Evolutionary conservation across 2,797 vertebrate species (phyloP).

Genomic region (Epinephelus coioides): DNA sequence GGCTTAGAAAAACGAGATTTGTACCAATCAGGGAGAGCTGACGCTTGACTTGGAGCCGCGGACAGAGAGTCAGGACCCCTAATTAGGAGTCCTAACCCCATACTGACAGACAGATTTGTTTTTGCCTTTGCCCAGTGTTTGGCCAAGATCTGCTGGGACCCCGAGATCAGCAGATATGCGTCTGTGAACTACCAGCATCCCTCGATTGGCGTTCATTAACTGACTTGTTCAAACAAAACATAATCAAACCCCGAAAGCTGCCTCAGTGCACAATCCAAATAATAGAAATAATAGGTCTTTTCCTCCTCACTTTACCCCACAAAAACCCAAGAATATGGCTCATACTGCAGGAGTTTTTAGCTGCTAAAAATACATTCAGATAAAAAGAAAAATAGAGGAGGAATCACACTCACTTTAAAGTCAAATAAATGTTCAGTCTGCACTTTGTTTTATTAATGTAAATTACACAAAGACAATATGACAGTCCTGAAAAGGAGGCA

Average conservation of each 20-base stretch:
- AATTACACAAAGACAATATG: constrained; percentile 33
- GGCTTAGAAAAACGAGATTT: constrained; percentile 83
- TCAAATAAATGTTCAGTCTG: background rate
- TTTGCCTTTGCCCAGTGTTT: constrained; percentile 86
- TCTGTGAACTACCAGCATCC: constrained; percentile 83
- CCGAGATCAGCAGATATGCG: constrained; percentile 85
- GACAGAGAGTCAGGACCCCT: constrained; percentile 81
- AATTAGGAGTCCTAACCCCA: constrained; percentile 86
- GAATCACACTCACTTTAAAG: background rate
- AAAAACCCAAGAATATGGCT: constrained; percentile 63
- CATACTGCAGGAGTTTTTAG: constrained; percentile 63
- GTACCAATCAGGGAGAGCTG: constrained; percentile 82
- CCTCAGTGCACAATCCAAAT: constrained; percentile 76
- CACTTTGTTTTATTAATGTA: constrained; percentile 12
- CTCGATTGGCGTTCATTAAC: constrained; percentile 90
- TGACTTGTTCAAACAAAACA: constrained; percentile 88
- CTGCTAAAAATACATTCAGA: constrained; percentile 47
- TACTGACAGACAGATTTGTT: constrained; percentile 88
- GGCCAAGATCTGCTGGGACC: constrained; percentile 88
- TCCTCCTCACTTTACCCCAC: constrained; percentile 61
- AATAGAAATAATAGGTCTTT: constrained; percentile 83
- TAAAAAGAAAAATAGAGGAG: constrained; percentile 9
- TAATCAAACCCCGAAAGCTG: constrained; percentile 84
- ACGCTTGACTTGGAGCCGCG: constrained; percentile 85
- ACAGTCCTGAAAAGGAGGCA: constrained; percentile 27